Base-by-base conservation (phyloP, 2,113 vertebrate species). In the Aix galericulata region DNA sequence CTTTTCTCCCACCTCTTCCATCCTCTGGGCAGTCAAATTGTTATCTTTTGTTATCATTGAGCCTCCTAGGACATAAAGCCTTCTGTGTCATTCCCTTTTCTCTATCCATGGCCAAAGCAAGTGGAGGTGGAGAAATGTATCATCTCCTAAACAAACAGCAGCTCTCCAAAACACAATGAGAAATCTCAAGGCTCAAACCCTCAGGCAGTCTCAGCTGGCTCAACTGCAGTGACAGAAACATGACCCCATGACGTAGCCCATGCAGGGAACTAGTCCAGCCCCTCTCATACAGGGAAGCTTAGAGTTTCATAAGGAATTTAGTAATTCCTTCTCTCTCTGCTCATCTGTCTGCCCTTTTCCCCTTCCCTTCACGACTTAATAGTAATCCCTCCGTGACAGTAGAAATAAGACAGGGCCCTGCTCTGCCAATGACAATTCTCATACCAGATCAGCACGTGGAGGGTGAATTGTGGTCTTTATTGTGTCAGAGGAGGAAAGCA, bases 181-280 rank as follows among this genome's bases (percentile, higher is more conserved):
- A 40, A 82, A 59, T 60, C 6, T 1, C 17, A 44, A 40, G 23
- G 27, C 26, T 8, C 0, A 2, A 73, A n/a, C 22, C 1, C 8
- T 32, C 59, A 56, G 2, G 18, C 15, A 18, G 31, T 36, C 44
- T 22, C 7, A 71, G 34, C 36, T n/a, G 42, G 6, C 32, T 79
- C 2, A 0, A 23, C 27, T 64, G 34, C 50, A 72, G 16, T 21
- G 26, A 62, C 36, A 77, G n/a, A 84, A 80, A 76, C 1, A 1
- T 3, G 50, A 6, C 10, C 15, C 2, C 27, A 44, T 59, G 17
- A 8, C 1, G 0, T 21, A 69, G 85, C 9, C 2, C 1, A 0
- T 46, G 25, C 68, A 62, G 74, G 23, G 5, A 85, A 32, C 17
- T 53, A 59, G 40, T 86, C 36, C 46, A 71, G 23, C 8, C 4